A percentile compares a stretch with the other conserved stretches of the same genome.
Conservation (phyloP, 2,888 invertebrate species). For the Tipula lateralis region DNA sequence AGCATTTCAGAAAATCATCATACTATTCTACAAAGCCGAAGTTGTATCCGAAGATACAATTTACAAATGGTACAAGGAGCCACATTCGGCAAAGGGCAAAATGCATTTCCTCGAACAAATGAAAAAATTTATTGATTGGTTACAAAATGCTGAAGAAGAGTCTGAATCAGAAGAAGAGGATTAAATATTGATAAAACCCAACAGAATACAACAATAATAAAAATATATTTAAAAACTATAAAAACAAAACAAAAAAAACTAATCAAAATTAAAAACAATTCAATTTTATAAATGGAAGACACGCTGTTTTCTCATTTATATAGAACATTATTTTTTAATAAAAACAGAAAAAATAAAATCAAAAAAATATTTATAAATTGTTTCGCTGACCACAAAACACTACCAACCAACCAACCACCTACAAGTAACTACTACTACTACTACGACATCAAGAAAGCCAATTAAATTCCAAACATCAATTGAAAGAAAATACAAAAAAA, state of each 20-base stretch:
- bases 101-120: slow-evolving; percentile 97
- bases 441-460: not conserved
- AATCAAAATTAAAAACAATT: slow-evolving; percentile 25
- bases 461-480: not conserved
- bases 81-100: slow-evolving; percentile 90
- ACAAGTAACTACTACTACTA: not conserved
- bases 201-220: not conserved
- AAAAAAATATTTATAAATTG: slow-evolving; percentile 24
- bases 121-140: slow-evolving; percentile 96
- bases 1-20: slow-evolving; percentile 94
- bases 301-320: slow-evolving; percentile 12
- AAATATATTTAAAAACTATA: not conserved
- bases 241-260: not conserved
- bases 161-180: slow-evolving; percentile 50
- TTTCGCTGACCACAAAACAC: not conserved
- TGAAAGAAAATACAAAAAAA: not conserved
- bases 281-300: slow-evolving; percentile 14
- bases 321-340: not conserved
- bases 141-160: slow-evolving; percentile 89
- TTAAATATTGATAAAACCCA: too few species aligned
- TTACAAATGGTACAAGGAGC: slow-evolving; percentile 93
- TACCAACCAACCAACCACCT: not conserved
- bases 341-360: slow-evolving; percentile 6
- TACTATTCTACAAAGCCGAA: slow-evolving; percentile 87
- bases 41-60: slow-evolving; percentile 93